Evolutionary conservation across 2,113 vertebrate species (phyloP).

Genomic region (Daboia siamensis): DNA sequence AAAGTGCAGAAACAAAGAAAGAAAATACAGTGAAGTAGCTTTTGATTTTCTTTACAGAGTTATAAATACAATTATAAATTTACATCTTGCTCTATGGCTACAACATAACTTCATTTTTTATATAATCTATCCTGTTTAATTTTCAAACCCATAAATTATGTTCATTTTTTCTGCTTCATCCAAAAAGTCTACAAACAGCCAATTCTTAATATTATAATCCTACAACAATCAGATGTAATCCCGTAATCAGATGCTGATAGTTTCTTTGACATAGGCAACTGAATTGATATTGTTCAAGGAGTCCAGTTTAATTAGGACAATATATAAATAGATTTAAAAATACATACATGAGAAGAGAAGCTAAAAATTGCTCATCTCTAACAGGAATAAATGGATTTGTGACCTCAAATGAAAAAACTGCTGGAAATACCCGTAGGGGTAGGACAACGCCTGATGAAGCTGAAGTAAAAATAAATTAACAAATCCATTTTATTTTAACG

Average conservation of each 20-base stretch:
- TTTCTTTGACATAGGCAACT: neutral
- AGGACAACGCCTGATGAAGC: neutral
- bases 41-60: neutral
- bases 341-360: neutral
- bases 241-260: neutral
- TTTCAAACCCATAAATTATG: neutral
- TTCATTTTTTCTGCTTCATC: neutral
- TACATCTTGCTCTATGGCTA: neutral
- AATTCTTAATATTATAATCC: neutral
- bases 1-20: neutral
- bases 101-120: neutral
- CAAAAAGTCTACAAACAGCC: neutral
- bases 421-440: neutral
- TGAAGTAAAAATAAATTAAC: neutral
- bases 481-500: neutral
- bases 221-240: neutral
- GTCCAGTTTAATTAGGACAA: neutral
- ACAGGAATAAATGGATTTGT: neutral
- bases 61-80: neutral
- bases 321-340: neutral
- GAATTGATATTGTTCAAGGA: neutral
- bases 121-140: neutral
- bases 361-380: neutral
- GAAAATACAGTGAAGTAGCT: neutral
- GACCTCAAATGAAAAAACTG: neutral